Base-by-base conservation (phyloP, 1,140 invertebrate species). In the Magallana ariakensis region DNA sequence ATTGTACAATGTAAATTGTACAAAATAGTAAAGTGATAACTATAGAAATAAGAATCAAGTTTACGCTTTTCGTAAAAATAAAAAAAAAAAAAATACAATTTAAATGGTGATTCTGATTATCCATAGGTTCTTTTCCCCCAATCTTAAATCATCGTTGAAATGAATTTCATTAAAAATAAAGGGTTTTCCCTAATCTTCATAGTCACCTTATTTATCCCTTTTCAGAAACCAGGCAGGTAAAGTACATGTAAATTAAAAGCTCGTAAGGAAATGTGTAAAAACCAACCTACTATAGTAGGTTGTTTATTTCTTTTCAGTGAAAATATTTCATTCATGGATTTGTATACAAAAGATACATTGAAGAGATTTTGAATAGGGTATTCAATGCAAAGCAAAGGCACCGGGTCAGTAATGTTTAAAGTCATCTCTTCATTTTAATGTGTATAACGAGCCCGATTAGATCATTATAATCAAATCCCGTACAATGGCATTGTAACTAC, bases 271-370 rank as follows among this genome's bases (percentile, higher is more conserved):
- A 75, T 75, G 66, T 75, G 66, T 75, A 75, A 75, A n/a, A 75
- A 13, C 22, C 33, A 75, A 75, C 66, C 22, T 75, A 75, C 66
- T 75, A 75, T 75, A 75, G 33, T 46, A 46, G 26, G 22, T 75
- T 75, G 66, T 75, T 75, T 75, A 75, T 75, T 75, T 75, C 66
- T 75, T 75, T 75, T 75, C 66, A 75, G 66, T 75, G 66, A 75
- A 75, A 75, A 75, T 75, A 75, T 75, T 75, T 75, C 66, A 75
- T 75, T 75, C 66, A 75, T 75, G 66, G 66, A 75, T 75, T 75
- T 75, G 66, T 75, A 75, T 75, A 75, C 66, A 75, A 75, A 46
- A 26, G 66, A 75, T 75, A 75, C 66, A 75, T 75, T 75, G 66
- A 75, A 75, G 22, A 26, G 66, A 75, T 75, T 75, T 75, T 75